phyloP scores from a whole-genome alignment of 2,888 invertebrate species.

The Galerucella nymphaeae region DNA sequence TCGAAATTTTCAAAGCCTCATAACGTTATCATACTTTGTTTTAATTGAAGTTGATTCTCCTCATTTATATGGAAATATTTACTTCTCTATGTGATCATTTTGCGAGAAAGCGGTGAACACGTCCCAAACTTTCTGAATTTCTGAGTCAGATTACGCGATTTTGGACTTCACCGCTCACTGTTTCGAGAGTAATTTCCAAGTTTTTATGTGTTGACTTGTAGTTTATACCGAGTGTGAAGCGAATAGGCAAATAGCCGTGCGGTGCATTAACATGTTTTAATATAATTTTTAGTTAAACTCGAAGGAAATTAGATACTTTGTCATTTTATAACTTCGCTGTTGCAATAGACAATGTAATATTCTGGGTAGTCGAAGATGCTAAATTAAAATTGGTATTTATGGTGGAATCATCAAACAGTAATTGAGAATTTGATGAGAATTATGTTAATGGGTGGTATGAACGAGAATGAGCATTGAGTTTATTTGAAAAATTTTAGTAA shows the following conservation, averaged over 20 bases:
- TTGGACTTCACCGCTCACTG: slow-evolving; percentile 23
- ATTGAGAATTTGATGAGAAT: neutral
- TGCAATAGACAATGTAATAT: neutral
- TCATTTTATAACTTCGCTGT: neutral
- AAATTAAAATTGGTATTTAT: neutral
- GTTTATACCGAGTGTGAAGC: slow-evolving; percentile 47
- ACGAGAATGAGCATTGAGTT: too few species aligned
- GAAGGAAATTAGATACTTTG: neutral
- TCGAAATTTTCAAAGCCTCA: neutral
- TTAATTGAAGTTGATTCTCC: slow-evolving; percentile 12
- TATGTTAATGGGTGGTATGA: neutral
- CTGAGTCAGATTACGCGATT: slow-evolving; percentile 27
- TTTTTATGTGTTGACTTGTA: slow-evolving; percentile 55
- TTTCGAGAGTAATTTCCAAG: slow-evolving; percentile 50
- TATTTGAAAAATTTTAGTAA: too few species aligned
- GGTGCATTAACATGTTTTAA: slow-evolving; percentile 13
- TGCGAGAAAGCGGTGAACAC: slow-evolving; percentile 17
- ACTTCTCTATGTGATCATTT: slow-evolving; percentile 23
- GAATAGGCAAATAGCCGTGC: slow-evolving; percentile 8
- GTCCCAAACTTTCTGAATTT: slow-evolving; percentile 31
- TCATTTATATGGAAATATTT: slow-evolving; percentile 33
- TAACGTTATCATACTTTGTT: slow-evolving; percentile 7
- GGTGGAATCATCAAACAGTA: neutral
- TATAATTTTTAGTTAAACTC: neutral
- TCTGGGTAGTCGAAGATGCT: neutral